Evolutionary conservation across 2,113 vertebrate genomes (phyloP), one percentile per base, ranked within the genome.

Genomic region (Sphaerodactylus townsendi): DNA sequence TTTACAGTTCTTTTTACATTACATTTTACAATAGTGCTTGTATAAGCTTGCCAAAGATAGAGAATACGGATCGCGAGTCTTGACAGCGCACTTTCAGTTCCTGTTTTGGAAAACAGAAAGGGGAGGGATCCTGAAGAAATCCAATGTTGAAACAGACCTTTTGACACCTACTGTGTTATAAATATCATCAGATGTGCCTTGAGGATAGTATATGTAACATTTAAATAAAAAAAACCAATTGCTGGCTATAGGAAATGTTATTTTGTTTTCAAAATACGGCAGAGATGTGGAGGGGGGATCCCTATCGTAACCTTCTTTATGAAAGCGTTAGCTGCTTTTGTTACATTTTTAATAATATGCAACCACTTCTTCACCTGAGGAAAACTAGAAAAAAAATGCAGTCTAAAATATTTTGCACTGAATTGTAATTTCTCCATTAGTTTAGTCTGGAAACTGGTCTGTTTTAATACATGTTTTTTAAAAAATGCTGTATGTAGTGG

Each of bases 1-100:
- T 97, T 97, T 97, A 96, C 96, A 97, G 95, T 96, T 96, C 96
- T 96, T 93, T 44, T 92, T 96, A 96, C 96, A 96, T 97, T 96
- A 97, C 96, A 96, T 97, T 96, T 96, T 97, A 97, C 96, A 97
- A 97, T 97, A 99, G 97, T 98, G 97, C 98, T 98, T 97, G 97
- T 98, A 98, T 95, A 97, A 98, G 97, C 98, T 99, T 98, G 98
- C 98, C 98, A 99, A 99, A 99, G 98, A 99, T 98, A 99, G 97
- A 99, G 97, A 98, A 96, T 96, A 96, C 86, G 96, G 96, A 98
- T 97, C 96, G 96, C 97, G 96, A 98, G 97, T 98, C 96, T 97
- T 96, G 97, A 97, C 95, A 96, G 95, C 95, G 97, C 97, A 97
- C 95, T 98, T 97, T 98, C 96, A 97, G 97, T 97, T 98, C 96